Evolutionary conservation across 2,113 vertebrate genomes (phyloP).

Genomic region (Melospiza melodia): DNA sequence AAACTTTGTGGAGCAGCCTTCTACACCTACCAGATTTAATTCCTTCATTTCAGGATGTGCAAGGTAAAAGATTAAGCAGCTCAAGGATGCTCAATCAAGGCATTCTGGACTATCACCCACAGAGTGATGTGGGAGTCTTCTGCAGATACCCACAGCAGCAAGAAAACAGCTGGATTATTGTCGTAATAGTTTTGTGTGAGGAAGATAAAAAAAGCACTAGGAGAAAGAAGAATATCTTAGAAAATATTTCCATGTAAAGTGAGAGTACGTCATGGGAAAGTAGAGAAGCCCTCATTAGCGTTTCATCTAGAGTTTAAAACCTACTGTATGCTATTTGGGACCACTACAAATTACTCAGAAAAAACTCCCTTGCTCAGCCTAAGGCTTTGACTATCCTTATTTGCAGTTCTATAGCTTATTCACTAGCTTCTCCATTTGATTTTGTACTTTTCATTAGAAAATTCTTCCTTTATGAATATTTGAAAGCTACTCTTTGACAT

Average conservation of each 20-base stretch:
- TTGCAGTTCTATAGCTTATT: neutral
- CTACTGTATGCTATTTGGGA: neutral
- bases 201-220: neutral
- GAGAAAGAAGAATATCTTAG: neutral
- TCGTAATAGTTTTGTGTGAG: neutral
- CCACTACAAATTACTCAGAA: neutral
- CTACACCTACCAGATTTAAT: neutral
- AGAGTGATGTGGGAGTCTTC: neutral
- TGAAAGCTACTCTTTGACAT: neutral
- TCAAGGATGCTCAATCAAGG: neutral
- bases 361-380: neutral
- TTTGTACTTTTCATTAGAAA: neutral
- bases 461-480: neutral
- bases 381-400: neutral
- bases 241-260: neutral
- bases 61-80: neutral
- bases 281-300: neutral
- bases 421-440: neutral
- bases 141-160: neutral
- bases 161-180: neutral
- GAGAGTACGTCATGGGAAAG: neutral
- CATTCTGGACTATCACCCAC: neutral
- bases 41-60: neutral
- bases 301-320: neutral
- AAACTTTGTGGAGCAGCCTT: neutral